Conservation (phyloP, 1,140 invertebrate species). For the Leptonema lineaticorne region DNA sequence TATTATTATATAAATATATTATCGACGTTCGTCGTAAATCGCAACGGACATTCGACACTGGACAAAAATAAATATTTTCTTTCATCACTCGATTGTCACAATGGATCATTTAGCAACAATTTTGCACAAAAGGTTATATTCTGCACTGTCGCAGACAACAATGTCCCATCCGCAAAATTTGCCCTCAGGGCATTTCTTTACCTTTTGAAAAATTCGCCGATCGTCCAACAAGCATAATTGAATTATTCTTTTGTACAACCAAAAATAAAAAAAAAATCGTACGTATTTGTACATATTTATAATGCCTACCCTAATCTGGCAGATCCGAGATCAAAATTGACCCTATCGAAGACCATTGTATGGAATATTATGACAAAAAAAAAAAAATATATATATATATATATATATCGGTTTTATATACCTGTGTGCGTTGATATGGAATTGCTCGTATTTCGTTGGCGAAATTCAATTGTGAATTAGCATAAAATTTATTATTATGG, state of each 20-base stretch:
- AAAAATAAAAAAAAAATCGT: too few species aligned
- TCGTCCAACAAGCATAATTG: constrained; percentile 18
- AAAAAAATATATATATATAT: neutral
- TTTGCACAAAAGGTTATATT: neutral
- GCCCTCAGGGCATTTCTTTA: neutral
- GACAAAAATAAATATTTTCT: constrained; percentile 26
- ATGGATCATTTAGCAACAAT: constrained; percentile 16
- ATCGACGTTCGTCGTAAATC: too few species aligned
- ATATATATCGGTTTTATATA: neutral
- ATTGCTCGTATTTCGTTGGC: too few species aligned
- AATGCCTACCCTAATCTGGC: neutral
- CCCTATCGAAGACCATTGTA: neutral
- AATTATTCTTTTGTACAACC: constrained; percentile 26
- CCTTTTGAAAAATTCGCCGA: constrained; percentile 12
- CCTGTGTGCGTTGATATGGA: neutral
- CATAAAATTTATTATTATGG: too few species aligned
- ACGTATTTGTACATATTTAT: neutral
- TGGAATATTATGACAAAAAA: neutral
- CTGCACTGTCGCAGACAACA: constrained; percentile 18
- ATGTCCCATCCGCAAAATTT: constrained; percentile 11
- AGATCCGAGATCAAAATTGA: constrained; percentile 1
- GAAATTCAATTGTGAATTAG: too few species aligned
- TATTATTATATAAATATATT: too few species aligned
- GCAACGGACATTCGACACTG: constrained; percentile 19
- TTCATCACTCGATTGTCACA: constrained; percentile 17